phyloP scores from a whole-genome alignment of 2,113 vertebrate species.

The Mus spicilegus region DNA sequence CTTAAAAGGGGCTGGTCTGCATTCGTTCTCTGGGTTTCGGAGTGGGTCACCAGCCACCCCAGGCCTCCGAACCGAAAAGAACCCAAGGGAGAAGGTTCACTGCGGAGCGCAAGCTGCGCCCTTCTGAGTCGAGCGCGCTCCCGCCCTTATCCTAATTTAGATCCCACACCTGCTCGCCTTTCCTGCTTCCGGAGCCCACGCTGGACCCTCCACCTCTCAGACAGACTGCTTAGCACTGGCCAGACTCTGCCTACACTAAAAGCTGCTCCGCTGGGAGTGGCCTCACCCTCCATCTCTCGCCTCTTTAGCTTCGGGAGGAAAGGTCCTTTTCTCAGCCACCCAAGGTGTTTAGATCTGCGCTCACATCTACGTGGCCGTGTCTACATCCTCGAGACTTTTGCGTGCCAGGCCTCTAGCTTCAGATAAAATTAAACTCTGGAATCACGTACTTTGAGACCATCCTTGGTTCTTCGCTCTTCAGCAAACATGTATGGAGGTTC shows the following conservation, averaged over 20 bases:
- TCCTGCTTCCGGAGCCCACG: conserved; percentile 79
- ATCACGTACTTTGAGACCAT: neutral
- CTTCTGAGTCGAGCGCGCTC: conserved; percentile 35
- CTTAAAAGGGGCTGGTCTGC: neutral
- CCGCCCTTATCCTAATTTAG: conserved; percentile 72
- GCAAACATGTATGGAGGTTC: neutral
- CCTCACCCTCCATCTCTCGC: neutral
- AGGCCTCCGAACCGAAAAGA: neutral
- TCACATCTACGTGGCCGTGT: neutral
- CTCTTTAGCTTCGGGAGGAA: neutral
- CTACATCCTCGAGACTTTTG: neutral
- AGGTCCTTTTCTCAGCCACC: neutral
- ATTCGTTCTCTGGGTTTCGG: neutral
- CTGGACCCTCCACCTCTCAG: conserved; percentile 61
- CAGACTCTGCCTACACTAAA: neutral
- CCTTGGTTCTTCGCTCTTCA: neutral
- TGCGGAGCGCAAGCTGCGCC: neutral
- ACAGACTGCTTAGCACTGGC: conserved; percentile 6
- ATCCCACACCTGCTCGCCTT: conserved; percentile 79
- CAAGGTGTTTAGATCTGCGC: neutral
- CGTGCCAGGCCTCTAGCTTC: neutral
- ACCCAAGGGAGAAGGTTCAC: conserved; percentile 47
- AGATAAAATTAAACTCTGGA: conserved; percentile 38
- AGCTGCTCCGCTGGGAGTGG: neutral
- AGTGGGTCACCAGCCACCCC: conserved; percentile 33